These are phyloP conservation scores for Gavialis gangeticus DNA, from an alignment of 2,113 vertebrate species.

Conservation along the genomic window DNA sequence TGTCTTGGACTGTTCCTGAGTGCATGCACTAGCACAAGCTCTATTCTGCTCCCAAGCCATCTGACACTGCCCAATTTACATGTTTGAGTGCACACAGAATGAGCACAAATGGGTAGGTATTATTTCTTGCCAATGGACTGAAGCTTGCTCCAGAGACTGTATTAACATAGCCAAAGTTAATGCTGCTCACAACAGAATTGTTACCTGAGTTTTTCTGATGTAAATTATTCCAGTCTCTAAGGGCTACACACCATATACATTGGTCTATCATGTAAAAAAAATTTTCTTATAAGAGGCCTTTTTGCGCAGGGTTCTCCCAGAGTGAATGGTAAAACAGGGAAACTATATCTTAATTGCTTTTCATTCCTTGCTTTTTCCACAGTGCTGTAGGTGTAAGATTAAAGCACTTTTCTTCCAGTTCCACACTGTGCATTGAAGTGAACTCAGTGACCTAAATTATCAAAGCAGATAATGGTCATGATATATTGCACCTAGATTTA, in stretches of 20 bases:
- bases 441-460: not conserved
- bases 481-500: not conserved
- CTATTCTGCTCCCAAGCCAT: too few species aligned
- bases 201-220: fast-evolving
- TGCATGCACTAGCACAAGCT: too few species aligned
- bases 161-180: not conserved
- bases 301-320: not conserved
- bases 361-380: not conserved
- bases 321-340: not conserved
- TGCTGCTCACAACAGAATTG: not conserved
- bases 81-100: too few species aligned
- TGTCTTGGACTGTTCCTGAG: too few species aligned
- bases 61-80: too few species aligned
- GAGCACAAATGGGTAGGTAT: too few species aligned
- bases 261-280: not conserved
- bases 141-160: too few species aligned
- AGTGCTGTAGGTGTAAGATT: fast-evolving
- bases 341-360: not conserved
- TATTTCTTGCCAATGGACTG: too few species aligned
- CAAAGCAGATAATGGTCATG: not conserved
- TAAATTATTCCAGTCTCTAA: slow-evolving; percentile 4
- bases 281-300: not conserved
- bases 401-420: not conserved
- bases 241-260: not conserved
- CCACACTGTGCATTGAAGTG: fast-evolving